Conservation (phyloP, 2,888 invertebrate genomes). For the Zaprionus bogoriensis region DNA sequence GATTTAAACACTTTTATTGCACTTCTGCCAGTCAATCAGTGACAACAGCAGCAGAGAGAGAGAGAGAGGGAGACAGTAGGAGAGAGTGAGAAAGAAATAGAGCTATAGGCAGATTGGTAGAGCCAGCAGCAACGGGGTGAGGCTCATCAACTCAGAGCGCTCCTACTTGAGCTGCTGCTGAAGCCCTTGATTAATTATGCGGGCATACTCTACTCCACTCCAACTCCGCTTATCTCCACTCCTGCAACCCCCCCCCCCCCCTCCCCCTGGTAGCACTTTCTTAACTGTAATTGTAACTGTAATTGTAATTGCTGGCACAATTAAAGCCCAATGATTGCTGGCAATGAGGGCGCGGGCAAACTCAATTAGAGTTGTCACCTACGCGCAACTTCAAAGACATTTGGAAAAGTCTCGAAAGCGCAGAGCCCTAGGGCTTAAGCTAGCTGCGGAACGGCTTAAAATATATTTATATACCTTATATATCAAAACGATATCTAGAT, state of each 20-base stretch:
- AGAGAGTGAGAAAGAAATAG: not conserved
- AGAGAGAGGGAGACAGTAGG: not conserved
- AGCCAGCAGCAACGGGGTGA: not conserved
- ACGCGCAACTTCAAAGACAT: not conserved
- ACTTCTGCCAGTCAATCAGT: conserved; percentile 57
- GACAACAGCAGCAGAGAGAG: conserved; percentile 18
- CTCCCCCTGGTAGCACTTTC: conserved; percentile 1
- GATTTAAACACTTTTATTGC: conserved; percentile 64
- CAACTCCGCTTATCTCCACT: not conserved
- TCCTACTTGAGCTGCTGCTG: conserved; percentile 14
- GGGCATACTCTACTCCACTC: conserved; percentile 33
- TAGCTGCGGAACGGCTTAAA: too few relatives aligned
- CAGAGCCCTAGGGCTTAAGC: not conserved
- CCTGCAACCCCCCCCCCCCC: not conserved
- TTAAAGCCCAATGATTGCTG: conserved; percentile 59
- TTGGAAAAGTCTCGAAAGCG: not conserved
- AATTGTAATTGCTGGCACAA: conserved; percentile 60
- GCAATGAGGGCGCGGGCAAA: conserved; percentile 19
- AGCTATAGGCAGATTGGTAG: not conserved
- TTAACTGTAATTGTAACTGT: conserved; percentile 19
- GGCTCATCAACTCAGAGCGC: not conserved
- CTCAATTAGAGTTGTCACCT: conserved; percentile 8
- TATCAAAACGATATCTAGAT: too few relatives aligned
- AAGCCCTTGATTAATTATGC: conserved; percentile 58
- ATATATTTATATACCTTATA: too few relatives aligned